phyloP scores from a whole-genome alignment of 2,888 invertebrate genomes.

The Brachypalpus laphriformis region DNA sequence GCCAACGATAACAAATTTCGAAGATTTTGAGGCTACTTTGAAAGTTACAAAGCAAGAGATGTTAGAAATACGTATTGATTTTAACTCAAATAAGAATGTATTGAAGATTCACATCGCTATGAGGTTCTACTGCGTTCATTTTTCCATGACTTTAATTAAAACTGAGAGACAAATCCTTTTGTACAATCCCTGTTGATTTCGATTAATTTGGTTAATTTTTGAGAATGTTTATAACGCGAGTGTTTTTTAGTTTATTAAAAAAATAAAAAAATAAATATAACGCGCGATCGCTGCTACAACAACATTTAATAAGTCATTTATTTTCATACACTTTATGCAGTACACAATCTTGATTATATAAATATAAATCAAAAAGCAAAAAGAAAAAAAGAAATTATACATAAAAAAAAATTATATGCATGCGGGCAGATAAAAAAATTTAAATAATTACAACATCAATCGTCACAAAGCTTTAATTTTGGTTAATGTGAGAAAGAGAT shows the following conservation, averaged over 20 bases:
- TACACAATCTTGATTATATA: slow-evolving; percentile 70
- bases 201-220: slow-evolving; percentile 20
- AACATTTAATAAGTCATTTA: slow-evolving; percentile 33
- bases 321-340: slow-evolving; percentile 75
- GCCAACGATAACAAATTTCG: too few relatives aligned
- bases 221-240: slow-evolving; percentile 5
- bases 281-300: slow-evolving; percentile 17
- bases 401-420: slow-evolving; percentile 28
- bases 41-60: too few relatives aligned
- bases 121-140: too few relatives aligned
- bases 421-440: slow-evolving; percentile 34
- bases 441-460: slow-evolving; percentile 63
- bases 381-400: slow-evolving; percentile 37
- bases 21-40: too few relatives aligned
- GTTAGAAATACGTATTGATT: too few relatives aligned
- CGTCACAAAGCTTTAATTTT: slow-evolving; percentile 48
- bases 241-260: not conserved
- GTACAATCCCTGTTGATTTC: not conserved
- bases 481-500: slow-evolving; percentile 29
- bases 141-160: too few relatives aligned
- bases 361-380: slow-evolving; percentile 55
- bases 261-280: not conserved
- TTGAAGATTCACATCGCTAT: too few relatives aligned
- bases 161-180: slow-evolving; percentile 13
- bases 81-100: too few relatives aligned